These are phyloP conservation scores for Psilopsiagon aurifrons DNA, from an alignment of 2,113 vertebrate species.

Conservation along the genomic window DNA sequence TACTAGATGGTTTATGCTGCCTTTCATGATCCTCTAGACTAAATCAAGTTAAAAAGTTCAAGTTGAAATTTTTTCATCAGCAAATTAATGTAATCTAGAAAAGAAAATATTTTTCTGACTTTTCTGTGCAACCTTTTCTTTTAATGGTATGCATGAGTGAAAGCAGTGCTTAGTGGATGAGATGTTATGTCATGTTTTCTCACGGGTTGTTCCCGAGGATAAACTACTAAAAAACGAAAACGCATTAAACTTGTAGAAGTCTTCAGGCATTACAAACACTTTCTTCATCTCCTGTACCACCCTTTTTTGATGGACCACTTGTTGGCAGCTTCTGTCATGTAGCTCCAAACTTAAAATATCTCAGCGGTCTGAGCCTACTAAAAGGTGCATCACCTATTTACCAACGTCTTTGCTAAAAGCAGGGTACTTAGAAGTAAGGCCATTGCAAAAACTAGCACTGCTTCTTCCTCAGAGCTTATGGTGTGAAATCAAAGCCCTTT, in stretches of 20 bases:
- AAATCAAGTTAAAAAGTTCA: neutral
- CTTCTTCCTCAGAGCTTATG: neutral
- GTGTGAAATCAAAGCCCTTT: neutral
- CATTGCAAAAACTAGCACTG: neutral
- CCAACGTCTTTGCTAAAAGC: neutral
- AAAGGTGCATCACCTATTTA: neutral
- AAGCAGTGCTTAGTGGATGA: neutral
- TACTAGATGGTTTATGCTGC: neutral
- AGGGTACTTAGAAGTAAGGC: neutral
- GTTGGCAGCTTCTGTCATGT: neutral
- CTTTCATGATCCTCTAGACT: neutral
- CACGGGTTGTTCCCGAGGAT: neutral
- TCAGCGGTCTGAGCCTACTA: neutral
- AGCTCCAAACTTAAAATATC: neutral
- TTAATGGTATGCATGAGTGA: neutral
- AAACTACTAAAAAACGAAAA: neutral
- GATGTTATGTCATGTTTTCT: neutral
- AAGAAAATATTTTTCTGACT: neutral
- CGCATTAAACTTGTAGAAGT: neutral
- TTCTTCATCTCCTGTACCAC: neutral
- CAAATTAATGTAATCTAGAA: neutral
- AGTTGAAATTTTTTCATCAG: neutral
- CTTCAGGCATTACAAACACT: fast-evolving
- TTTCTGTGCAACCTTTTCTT: neutral
- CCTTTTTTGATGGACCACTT: neutral